Evolutionary conservation across 2,113 vertebrate species (phyloP), one percentile per base, ranked within the genome.

Genomic region (Cardinalis cardinalis): DNA sequence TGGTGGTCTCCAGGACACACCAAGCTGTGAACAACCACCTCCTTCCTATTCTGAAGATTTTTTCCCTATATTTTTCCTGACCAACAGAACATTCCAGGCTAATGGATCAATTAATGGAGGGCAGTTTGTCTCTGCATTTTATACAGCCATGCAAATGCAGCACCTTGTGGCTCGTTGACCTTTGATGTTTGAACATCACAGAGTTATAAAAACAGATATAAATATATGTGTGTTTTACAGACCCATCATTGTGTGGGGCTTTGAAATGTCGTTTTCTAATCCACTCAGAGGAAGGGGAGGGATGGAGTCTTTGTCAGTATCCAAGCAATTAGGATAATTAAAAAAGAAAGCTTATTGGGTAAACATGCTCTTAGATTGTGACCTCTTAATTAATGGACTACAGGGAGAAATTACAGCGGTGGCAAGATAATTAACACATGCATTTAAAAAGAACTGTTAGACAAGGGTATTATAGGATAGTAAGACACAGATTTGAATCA

Each of bases 321-420:
- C 97, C 84, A 84, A 97, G 98, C 98, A 98, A 99, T 98, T 98
- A 98, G 98, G 98, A 98, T 99, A 99, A 99, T 99, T 99, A 99
- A 99, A 98, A 98, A 98, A 98, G 98, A 99, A 98, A 97, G 98
- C 98, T 98, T 99, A 99, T 99, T 99, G 99, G 99, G 98, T 99
- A 99, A 99, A 99, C 98, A 99, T 97, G 98, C 98, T 97, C 98
- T 97, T 95, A 97, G 98, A 98, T 98, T 98, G 97, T 99, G 98
- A 99, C 98, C 99, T 98, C 98, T 98, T 99, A 99, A 99, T 99
- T 99, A 99, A 98, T 97, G 98, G 98, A 98, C 99, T 98, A 98
- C 97, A 94, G 98, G 98, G 98, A 99, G 98, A 98, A 98, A 98
- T 98, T 98, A 98, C 97, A 98, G 98, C 98, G 92, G 97, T 97